phyloP scores from a whole-genome alignment of 2,113 vertebrate genomes.

The Megatriorchis doriae region DNA sequence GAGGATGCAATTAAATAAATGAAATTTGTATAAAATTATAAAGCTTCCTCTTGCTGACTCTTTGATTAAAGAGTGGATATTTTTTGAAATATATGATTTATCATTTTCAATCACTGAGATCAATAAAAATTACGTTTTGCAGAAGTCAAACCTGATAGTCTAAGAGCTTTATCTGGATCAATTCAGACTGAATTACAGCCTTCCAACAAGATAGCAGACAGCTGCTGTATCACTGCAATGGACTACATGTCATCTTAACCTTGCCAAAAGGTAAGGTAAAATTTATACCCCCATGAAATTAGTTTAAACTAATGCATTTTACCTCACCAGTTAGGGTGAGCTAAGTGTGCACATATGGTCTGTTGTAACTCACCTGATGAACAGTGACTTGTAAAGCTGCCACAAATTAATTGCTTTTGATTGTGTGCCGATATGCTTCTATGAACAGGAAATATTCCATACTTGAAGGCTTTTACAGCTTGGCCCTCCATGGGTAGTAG shows the following conservation, averaged over 20 bases:
- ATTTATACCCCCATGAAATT: neutral
- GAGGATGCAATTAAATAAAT: neutral
- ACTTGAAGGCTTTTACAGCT: neutral
- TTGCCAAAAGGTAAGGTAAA: constrained; percentile 25
- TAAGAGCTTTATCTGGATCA: constrained; percentile 1
- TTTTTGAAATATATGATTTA: neutral
- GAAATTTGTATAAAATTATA: neutral
- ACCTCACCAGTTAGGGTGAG: neutral
- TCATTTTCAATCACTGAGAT: neutral
- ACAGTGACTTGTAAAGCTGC: neutral
- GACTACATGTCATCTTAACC: neutral
- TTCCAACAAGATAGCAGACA: neutral
- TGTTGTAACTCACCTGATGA: neutral
- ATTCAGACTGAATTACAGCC: neutral
- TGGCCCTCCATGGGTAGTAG: neutral
- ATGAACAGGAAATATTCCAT: neutral
- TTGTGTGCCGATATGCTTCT: neutral
- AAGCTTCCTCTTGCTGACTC: neutral
- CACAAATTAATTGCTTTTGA: neutral
- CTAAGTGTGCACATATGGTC: neutral
- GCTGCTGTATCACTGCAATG: neutral
- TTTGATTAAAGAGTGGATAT: neutral
- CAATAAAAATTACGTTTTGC: neutral
- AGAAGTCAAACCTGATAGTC: neutral
- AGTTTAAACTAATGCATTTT: constrained; percentile 14